Conservation (phyloP, 2,888 invertebrate genomes). For the Epirrita christyi region DNA sequence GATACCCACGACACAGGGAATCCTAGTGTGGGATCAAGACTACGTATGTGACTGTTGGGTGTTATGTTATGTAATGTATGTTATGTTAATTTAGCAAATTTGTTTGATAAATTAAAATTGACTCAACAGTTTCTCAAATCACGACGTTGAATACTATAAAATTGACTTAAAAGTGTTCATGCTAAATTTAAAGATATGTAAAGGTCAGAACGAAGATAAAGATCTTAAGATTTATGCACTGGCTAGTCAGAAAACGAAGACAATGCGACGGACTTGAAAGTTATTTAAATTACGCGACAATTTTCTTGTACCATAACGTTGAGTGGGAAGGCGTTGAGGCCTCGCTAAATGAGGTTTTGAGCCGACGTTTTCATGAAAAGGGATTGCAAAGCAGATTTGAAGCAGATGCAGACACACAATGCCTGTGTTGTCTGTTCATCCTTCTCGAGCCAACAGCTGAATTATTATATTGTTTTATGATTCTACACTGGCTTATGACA, state of each 20-base stretch:
- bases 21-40: too few species aligned
- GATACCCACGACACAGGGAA: too few species aligned
- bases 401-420: conserved; percentile 64
- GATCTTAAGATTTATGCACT: too few species aligned
- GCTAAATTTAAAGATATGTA: too few species aligned
- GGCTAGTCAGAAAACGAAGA: conserved; percentile 57
- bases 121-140: too few species aligned
- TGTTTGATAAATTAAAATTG: too few species aligned
- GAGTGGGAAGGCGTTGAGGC: conserved; percentile 72
- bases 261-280: conserved; percentile 68
- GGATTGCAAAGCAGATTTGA: conserved; percentile 77
- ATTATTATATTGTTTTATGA: conserved; percentile 76
- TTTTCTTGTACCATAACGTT: conserved; percentile 74
- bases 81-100: too few species aligned
- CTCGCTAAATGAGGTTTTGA: conserved; percentile 80
- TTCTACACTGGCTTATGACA: conserved; percentile 66
- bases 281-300: conserved; percentile 82
- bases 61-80: too few species aligned
- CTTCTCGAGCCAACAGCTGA: conserved; percentile 54
- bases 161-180: too few species aligned
- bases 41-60: too few species aligned
- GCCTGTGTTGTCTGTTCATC: conserved; percentile 62
- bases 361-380: conserved; percentile 71
- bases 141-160: too few species aligned
- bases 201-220: too few species aligned